These are phyloP conservation scores for Battus philenor DNA, from an alignment of 1,140 invertebrate species.

Conservation along the genomic window DNA sequence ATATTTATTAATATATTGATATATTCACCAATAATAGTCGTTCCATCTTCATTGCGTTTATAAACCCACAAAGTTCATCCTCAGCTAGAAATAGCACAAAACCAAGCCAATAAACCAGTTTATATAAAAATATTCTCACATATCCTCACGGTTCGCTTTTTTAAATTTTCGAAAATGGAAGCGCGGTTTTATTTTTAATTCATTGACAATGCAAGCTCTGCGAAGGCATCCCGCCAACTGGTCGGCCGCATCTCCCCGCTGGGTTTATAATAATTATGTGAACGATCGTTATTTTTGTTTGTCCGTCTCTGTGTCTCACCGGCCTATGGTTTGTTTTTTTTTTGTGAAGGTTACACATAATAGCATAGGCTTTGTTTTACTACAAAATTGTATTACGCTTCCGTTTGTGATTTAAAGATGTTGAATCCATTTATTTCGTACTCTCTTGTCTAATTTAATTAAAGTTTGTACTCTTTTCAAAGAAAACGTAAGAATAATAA, in stretches of 20 bases:
- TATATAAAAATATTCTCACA: conserved; percentile 11
- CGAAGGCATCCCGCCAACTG: conserved; percentile 44
- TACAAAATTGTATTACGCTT: neutral
- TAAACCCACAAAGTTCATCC: conserved; percentile 8
- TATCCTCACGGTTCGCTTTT: neutral
- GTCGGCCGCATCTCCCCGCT: conserved; percentile 35
- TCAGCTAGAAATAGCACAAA: conserved; percentile 11
- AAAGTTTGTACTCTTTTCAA: too few species aligned
- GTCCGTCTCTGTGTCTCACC: conserved; percentile 38
- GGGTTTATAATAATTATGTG: conserved; percentile 67
- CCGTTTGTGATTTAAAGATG: too few species aligned
- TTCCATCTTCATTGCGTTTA: conserved; percentile 23
- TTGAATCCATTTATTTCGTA: too few species aligned
- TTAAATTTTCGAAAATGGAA: conserved; percentile 19
- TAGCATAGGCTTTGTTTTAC: conserved; percentile 15
- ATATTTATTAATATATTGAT: too few species aligned
- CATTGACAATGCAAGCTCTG: conserved; percentile 23
- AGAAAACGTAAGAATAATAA: too few species aligned
- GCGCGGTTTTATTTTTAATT: conserved; percentile 12
- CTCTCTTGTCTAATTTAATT: too few species aligned
- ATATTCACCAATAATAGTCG: conserved; percentile 23
- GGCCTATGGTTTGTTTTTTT: conserved; percentile 33
- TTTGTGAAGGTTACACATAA: conserved; percentile 36
- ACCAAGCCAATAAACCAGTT: conserved; percentile 17
- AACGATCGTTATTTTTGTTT: conserved; percentile 55